Percentiles rank a stretch among this genome's conserved stretches.
phyloP scores from a whole-genome alignment of 1,140 invertebrate species.

The Eupeodes corollae region DNA sequence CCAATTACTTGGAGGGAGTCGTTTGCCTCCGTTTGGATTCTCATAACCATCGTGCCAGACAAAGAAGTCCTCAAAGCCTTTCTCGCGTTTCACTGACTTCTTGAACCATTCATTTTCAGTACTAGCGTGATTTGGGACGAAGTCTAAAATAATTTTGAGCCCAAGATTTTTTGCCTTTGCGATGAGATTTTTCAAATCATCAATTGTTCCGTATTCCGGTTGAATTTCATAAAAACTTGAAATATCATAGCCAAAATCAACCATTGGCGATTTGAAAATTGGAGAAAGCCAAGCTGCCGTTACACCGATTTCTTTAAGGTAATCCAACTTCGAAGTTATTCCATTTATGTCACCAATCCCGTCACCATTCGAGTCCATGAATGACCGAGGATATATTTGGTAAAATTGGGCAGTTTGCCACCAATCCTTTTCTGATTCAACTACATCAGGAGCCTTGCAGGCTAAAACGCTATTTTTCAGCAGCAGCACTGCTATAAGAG shows the following conservation, averaged over 20 bases:
- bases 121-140: constrained; percentile 74
- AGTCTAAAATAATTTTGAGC: constrained; percentile 63
- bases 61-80: constrained; percentile 58
- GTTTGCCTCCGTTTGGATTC: constrained; percentile 26
- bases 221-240: constrained; percentile 47
- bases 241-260: constrained; percentile 51
- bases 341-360: constrained; percentile 56
- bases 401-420: constrained; percentile 58
- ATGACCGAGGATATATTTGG: constrained; percentile 63
- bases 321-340: constrained; percentile 4
- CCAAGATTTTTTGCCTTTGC: constrained; percentile 38
- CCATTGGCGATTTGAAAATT: constrained; percentile 21
- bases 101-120: constrained; percentile 63
- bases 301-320: constrained; percentile 8
- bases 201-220: constrained; percentile 51
- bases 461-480: no score
- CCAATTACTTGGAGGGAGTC: constrained; percentile 59
- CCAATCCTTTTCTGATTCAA: constrained; percentile 41
- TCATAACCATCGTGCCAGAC: constrained; percentile 52
- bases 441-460: no score
- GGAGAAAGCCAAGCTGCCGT: constrained; percentile 7
- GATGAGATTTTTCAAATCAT: constrained; percentile 53
- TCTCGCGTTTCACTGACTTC: constrained; percentile 45
- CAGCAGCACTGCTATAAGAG: no score
- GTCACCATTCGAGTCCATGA: constrained; percentile 59